These are phyloP conservation scores for Tethya wilhelma DNA, from an alignment of 37 sponge, comb jelly and placozoan genomes.

Conservation along the genomic window DNA sequence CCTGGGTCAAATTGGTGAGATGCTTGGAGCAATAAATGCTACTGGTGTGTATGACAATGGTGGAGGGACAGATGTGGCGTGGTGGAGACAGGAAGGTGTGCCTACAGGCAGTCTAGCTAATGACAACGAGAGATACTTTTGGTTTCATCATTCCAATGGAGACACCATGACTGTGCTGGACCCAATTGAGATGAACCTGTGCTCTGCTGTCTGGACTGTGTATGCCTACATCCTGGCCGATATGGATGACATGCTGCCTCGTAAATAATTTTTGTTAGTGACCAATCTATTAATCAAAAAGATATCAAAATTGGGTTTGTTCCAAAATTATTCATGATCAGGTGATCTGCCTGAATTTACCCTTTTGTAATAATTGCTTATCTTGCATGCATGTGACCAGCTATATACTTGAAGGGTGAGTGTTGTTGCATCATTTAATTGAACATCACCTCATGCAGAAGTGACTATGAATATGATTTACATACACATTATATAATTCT, in stretches of 20 bases:
- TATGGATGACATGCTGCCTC: slow-evolving; percentile 63
- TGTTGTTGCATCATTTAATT: too few relatives aligned
- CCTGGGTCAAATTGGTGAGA: slow-evolving; percentile 36
- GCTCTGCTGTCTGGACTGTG: slow-evolving; percentile 70
- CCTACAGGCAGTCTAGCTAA: slow-evolving; percentile 46
- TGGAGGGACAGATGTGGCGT: slow-evolving; percentile 60
- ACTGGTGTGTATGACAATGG: slow-evolving; percentile 42
- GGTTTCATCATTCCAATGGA: slow-evolving; percentile 65
- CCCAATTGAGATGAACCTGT: slow-evolving; percentile 67
- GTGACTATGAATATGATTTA: too few relatives aligned
- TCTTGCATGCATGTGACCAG: too few relatives aligned
- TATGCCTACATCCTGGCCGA: slow-evolving; percentile 69
- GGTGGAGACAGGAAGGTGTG: slow-evolving; percentile 55
- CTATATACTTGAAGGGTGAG: too few relatives aligned
- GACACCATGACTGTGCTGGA: slow-evolving; percentile 77
- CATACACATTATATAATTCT: too few relatives aligned
- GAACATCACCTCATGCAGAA: too few relatives aligned
- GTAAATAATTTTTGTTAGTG: too few relatives aligned
- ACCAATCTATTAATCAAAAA: too few relatives aligned
- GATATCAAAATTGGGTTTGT: too few relatives aligned
- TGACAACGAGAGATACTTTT: slow-evolving; percentile 73
- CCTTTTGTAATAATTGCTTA: too few relatives aligned
- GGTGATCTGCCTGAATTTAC: too few relatives aligned
- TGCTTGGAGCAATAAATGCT: slow-evolving; percentile 48
- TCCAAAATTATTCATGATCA: too few relatives aligned